Evolutionary conservation across 2,797 vertebrate genomes (phyloP).

Genomic region (Gymnothorax javanicus): DNA sequence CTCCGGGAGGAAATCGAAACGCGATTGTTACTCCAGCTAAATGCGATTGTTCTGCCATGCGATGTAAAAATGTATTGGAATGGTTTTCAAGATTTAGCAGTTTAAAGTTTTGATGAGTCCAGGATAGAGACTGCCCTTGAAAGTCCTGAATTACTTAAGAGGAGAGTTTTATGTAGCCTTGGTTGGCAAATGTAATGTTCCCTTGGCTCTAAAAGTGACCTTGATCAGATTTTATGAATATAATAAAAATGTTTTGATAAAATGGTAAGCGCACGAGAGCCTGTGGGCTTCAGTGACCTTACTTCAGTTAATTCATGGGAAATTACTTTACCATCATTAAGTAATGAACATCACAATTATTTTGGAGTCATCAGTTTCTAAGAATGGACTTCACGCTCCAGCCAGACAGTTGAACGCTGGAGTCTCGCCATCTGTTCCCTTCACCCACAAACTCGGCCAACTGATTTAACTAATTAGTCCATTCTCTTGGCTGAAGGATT

Average conservation of each 20-base stretch:
- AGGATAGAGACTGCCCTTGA: background rate
- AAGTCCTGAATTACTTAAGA: background rate
- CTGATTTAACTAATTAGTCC: too few relatives aligned
- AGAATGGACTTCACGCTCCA: too few relatives aligned
- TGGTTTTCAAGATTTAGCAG: background rate
- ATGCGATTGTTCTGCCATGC: background rate
- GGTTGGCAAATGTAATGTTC: background rate
- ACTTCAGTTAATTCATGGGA: background rate
- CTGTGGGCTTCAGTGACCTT: background rate
- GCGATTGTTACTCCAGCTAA: background rate
- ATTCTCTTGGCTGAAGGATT: too few relatives aligned
- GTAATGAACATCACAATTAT: background rate
- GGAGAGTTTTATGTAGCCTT: background rate
- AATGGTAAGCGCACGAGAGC: background rate
- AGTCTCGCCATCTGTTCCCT: too few relatives aligned
- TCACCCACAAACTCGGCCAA: too few relatives aligned
- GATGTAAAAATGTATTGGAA: background rate
- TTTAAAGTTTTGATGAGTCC: background rate
- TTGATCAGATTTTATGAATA: background rate
- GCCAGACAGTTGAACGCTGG: too few relatives aligned
- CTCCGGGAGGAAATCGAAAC: background rate
- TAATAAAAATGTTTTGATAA: background rate
- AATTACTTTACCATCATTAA: background rate
- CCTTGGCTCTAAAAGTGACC: background rate
- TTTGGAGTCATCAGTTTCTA: background rate